A percentile compares a stretch with the other conserved stretches of the same genome.
phyloP scores from a whole-genome alignment of 2,113 vertebrate species.

The Brachionichthys hirsutus region DNA sequence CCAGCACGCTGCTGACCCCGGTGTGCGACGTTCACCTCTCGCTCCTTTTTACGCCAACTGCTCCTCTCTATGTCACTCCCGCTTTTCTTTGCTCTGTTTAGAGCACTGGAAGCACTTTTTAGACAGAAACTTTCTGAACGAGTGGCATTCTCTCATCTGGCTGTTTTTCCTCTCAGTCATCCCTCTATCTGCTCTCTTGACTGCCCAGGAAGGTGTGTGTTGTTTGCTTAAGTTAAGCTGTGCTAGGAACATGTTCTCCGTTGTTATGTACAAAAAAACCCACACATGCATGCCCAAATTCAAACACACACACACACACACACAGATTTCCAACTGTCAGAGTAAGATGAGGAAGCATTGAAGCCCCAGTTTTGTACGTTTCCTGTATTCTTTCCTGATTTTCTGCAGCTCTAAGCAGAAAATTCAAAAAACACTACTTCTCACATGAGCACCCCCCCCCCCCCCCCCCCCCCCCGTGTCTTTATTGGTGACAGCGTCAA shows the following conservation, averaged over 20 bases:
- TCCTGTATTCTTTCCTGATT: conserved; percentile 32
- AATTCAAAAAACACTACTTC: conserved; percentile 43
- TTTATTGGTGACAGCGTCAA: neutral
- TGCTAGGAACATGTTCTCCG: conserved; percentile 47
- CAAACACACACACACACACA: conserved; percentile 17
- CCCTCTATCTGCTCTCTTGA: conserved; percentile 64
- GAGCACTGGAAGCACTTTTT: conserved; percentile 14
- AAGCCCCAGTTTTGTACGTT: conserved; percentile 6
- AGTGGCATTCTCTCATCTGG: conserved; percentile 9
- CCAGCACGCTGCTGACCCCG: conserved; percentile 41
- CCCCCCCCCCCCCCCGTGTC: too few relatives aligned
- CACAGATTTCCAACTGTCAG: conserved; percentile 39
- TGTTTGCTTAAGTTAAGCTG: conserved; percentile 71
- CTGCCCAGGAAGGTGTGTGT: conserved; percentile 70
- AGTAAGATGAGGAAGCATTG: conserved; percentile 49
- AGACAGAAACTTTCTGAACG: conserved; percentile 35
- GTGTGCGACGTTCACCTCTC: conserved; percentile 45
- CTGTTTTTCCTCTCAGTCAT: conserved; percentile 27
- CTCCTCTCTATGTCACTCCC: conserved; percentile 26
- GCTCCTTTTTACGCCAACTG: conserved; percentile 25
- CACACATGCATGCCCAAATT: conserved; percentile 4
- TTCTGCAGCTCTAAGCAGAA: conserved; percentile 54
- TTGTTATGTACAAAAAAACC: conserved; percentile 60
- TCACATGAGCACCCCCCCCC: conserved; percentile 52
- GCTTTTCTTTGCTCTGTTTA: conserved; percentile 12